Conservation (phyloP, 2,113 vertebrate species). For the Mus pahari region DNA sequence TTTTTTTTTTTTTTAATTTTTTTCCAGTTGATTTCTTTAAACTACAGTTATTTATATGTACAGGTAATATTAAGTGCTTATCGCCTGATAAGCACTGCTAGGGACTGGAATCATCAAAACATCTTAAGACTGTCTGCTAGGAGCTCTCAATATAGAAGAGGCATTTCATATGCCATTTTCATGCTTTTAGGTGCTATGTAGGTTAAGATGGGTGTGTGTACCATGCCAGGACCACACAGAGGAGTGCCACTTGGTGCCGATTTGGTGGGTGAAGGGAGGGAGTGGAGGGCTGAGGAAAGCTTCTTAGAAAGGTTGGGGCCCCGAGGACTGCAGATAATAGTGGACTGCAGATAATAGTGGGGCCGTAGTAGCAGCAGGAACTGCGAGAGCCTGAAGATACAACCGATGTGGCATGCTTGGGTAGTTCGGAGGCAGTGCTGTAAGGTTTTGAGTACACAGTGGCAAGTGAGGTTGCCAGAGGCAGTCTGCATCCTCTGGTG, state of each 20-base stretch:
- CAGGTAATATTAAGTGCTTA: neutral
- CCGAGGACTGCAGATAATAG: neutral
- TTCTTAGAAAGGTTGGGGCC: neutral
- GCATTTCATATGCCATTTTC: neutral
- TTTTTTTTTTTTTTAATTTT: too few species aligned
- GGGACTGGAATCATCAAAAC: neutral
- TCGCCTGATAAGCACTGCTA: neutral
- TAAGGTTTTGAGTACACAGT: neutral
- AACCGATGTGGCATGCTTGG: neutral
- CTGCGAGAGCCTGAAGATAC: neutral
- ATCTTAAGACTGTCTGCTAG: neutral
- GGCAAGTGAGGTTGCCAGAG: neutral
- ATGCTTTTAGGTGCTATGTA: neutral
- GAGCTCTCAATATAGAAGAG: neutral
- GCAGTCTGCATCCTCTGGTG: neutral
- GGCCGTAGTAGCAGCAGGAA: neutral
- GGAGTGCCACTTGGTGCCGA: neutral
- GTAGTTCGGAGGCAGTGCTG: neutral
- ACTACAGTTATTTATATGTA: neutral
- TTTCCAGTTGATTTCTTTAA: conserved; percentile 27
- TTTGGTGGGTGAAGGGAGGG: neutral
- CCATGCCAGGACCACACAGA: neutral
- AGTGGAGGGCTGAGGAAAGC: neutral
- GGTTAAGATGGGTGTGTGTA: neutral
- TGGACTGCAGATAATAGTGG: too few species aligned